phyloP scores from a whole-genome alignment of 2,888 invertebrate genomes.

The Ceramica pisi region DNA sequence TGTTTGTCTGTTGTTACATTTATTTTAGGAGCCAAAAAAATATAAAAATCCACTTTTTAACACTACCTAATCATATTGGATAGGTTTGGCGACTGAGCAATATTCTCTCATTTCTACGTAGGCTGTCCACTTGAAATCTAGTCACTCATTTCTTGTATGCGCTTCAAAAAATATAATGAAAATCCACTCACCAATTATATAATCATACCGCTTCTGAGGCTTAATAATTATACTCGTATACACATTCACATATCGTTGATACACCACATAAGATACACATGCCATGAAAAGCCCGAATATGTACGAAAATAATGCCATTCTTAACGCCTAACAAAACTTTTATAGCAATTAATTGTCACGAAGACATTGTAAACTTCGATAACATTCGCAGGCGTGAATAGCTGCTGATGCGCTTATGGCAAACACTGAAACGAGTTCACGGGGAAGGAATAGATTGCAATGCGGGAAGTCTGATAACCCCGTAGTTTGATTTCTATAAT shows the following conservation, averaged over 20 bases:
- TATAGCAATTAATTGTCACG: slow-evolving; percentile 14
- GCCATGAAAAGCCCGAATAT: slow-evolving; percentile 78
- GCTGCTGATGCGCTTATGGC: not conserved
- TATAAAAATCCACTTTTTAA: too few relatives aligned
- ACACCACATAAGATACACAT: slow-evolving; percentile 81
- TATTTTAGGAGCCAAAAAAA: too few relatives aligned
- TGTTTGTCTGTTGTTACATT: too few relatives aligned
- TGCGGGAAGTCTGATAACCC: slow-evolving; percentile 36
- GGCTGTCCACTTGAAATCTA: not conserved
- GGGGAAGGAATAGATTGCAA: slow-evolving; percentile 22
- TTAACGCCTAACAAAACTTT: slow-evolving; percentile 8
- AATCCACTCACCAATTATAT: slow-evolving; percentile 83
- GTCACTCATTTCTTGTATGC: not conserved
- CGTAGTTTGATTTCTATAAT: slow-evolving; percentile 67
- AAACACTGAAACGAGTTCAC: slow-evolving; percentile 3
- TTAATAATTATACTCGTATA: slow-evolving; percentile 80
- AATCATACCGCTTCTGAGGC: slow-evolving; percentile 85
- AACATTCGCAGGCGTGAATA: not conserved
- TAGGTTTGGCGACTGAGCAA: too few relatives aligned
- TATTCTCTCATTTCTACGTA: too few relatives aligned
- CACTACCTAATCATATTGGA: too few relatives aligned
- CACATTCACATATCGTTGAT: slow-evolving; percentile 78
- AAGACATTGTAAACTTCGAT: not conserved
- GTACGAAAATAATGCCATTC: slow-evolving; percentile 80
- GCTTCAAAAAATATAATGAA: not conserved